phyloP scores from a whole-genome alignment of 2,888 invertebrate genomes.

The Dromius quadrimaculatus region DNA sequence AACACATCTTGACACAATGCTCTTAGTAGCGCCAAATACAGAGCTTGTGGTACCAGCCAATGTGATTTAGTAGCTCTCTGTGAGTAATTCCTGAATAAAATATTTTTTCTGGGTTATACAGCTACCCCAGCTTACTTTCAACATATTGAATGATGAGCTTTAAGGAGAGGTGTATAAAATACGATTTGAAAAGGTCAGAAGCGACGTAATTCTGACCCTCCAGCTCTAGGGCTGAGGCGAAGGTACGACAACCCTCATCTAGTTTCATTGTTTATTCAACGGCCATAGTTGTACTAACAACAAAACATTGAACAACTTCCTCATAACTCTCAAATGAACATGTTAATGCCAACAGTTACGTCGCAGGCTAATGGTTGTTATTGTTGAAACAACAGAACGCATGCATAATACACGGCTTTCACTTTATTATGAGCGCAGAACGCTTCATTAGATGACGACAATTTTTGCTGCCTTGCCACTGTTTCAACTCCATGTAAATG shows the following conservation, averaged over 20 bases:
- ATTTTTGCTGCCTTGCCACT: constrained; percentile 3
- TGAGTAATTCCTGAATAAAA: too few species aligned
- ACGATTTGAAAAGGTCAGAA: constrained; percentile 16
- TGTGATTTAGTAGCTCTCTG: too few species aligned
- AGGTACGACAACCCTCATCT: constrained; percentile 48
- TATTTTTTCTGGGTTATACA: too few species aligned
- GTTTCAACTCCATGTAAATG: constrained; percentile 24
- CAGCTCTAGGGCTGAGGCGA: constrained; percentile 13
- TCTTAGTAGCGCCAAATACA: too few species aligned
- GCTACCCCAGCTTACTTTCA: too few species aligned
- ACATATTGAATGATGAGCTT: background rate
- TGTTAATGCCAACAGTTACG: constrained; percentile 50
- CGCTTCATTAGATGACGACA: constrained; percentile 29
- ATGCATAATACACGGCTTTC: constrained; percentile 36
- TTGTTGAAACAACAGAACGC: constrained; percentile 47
- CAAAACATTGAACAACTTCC: constrained; percentile 51
- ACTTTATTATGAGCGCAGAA: constrained; percentile 28
- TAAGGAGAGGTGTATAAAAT: background rate
- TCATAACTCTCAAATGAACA: constrained; percentile 51
- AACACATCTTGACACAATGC: too few species aligned
- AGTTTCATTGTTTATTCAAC: constrained; percentile 51
- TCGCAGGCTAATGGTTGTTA: constrained; percentile 47
- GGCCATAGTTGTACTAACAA: constrained; percentile 49
- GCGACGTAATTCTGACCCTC: constrained; percentile 24
- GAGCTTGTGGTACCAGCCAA: too few species aligned